phyloP scores from a whole-genome alignment of 2,888 invertebrate genomes.

The Papilio elwesi region DNA sequence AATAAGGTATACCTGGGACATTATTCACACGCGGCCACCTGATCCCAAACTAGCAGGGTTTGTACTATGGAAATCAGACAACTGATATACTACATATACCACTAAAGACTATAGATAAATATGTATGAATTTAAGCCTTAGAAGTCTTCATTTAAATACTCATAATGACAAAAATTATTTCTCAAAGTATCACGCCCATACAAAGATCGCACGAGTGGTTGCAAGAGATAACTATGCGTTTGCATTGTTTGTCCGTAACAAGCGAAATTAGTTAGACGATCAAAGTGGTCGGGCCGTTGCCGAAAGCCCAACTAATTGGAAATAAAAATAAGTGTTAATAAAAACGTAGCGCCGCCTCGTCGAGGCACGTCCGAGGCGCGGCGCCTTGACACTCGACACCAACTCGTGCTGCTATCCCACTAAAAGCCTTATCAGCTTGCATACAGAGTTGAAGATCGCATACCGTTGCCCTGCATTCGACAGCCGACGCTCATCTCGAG shows the following conservation, averaged over 20 bases:
- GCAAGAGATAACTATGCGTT: background rate
- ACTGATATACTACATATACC: too few species aligned
- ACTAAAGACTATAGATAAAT: too few species aligned
- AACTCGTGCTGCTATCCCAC: background rate
- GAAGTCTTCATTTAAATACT: too few species aligned
- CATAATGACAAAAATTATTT: too few species aligned
- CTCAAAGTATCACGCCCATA: too few species aligned
- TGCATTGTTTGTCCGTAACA: background rate
- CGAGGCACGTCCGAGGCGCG: conserved; percentile 53
- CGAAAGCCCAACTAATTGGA: conserved; percentile 31
- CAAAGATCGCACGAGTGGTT: background rate
- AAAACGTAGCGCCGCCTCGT: conserved; percentile 54
- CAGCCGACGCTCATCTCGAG: conserved; percentile 69
- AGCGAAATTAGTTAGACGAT: conserved; percentile 1
- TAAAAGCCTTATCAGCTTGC: background rate
- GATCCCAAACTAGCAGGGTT: too few species aligned
- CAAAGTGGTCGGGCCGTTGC: background rate
- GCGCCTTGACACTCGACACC: conserved; percentile 69
- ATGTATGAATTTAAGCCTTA: too few species aligned
- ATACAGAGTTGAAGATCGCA: background rate
- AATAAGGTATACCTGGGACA: too few species aligned
- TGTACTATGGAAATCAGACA: too few species aligned
- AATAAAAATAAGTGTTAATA: conserved; percentile 41
- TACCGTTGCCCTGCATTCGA: conserved; percentile 30
- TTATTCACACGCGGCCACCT: too few species aligned